Evolutionary conservation across 2,888 invertebrate species (phyloP), one percentile per base, ranked within the genome.

Genomic region (Drosophila dives): DNA sequence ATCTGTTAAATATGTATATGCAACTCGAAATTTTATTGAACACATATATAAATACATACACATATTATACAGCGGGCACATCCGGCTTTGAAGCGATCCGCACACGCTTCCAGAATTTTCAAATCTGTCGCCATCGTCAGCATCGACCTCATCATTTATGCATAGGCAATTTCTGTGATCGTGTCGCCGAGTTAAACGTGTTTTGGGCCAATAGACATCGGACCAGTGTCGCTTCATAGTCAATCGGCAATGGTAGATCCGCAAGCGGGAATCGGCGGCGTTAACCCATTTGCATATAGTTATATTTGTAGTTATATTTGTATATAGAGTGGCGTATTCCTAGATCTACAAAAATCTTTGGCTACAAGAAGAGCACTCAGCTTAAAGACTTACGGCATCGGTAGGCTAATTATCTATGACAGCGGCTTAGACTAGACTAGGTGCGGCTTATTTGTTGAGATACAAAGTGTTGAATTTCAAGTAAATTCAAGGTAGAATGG

Each of bases 51-150:
- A 7, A 45, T 23, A 45, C 12, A 51, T 20, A 20, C 11, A 49
- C 4, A 40, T 40, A 40, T 23, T 23, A 15, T 23, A n/a, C 49
- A 55, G 51, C 62, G 56, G 62, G 56, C 73, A 64, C 80, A 87
- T 87, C 81, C 83, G 88, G 81, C 74, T 83, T 51, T 48, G 65
- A 62, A 64, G 64, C 33, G 54, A 58, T 36, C 50, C 23, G 48
- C 70, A 66, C 71, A 87, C 80, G 81, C 65, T 75, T 83, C 73
- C 83, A 85, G 81, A 81, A 85, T 88, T 80, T 79, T 79, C 72
- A 85, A 87, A 66, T 69, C 63, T 42, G 29, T 71, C 60, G 42
- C 32, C 67, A 50, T 63, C 64, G 69, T 72, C 72, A 72, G 77
- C 75, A 66, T 64, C 77, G 65, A 64, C 66, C 72, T 81, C 64